Evolutionary conservation across 2,888 invertebrate species (phyloP).

Genomic region (Rhodophaea formosa): DNA sequence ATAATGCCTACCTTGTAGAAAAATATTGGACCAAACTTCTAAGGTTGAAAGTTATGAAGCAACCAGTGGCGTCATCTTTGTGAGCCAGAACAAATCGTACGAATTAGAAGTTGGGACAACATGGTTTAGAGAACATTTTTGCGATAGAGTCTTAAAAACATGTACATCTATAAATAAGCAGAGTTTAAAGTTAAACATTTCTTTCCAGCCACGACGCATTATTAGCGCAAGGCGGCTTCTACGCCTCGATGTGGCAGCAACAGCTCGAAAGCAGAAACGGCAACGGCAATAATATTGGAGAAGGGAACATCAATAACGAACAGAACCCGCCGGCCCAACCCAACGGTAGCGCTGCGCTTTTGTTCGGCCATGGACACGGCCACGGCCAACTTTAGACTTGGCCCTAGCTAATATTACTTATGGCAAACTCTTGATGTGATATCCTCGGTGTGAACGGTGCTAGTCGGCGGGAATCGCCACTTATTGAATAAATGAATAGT

Average conservation of each 20-base stretch:
- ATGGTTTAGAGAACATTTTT: too few relatives aligned
- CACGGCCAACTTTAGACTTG: constrained; percentile 23
- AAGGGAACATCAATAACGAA: constrained; percentile 39
- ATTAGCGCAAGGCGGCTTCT: constrained; percentile 85
- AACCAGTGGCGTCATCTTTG: too few relatives aligned
- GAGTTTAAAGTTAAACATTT: background rate
- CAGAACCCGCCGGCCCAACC: constrained; percentile 27
- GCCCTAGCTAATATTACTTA: background rate
- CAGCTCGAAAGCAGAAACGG: constrained; percentile 85
- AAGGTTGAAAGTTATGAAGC: too few relatives aligned
- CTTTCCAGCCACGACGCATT: constrained; percentile 85
- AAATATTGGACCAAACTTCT: too few relatives aligned
- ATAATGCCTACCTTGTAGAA: too few relatives aligned
- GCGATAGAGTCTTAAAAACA: too few relatives aligned
- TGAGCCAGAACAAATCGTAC: too few relatives aligned
- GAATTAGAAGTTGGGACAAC: too few relatives aligned
- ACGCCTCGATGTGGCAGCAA: constrained; percentile 96
- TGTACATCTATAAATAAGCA: background rate
- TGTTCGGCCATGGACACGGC: constrained; percentile 44
- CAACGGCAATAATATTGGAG: constrained; percentile 36
- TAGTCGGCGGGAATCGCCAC: constrained; percentile 15
- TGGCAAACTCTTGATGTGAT: constrained; percentile 9
- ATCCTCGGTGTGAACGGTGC: background rate
- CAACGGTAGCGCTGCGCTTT: constrained; percentile 31
- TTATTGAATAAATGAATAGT: constrained; percentile 12